Base-by-base conservation (phyloP, 2,888 invertebrate genomes). In the Anoncus sp. region DNA sequence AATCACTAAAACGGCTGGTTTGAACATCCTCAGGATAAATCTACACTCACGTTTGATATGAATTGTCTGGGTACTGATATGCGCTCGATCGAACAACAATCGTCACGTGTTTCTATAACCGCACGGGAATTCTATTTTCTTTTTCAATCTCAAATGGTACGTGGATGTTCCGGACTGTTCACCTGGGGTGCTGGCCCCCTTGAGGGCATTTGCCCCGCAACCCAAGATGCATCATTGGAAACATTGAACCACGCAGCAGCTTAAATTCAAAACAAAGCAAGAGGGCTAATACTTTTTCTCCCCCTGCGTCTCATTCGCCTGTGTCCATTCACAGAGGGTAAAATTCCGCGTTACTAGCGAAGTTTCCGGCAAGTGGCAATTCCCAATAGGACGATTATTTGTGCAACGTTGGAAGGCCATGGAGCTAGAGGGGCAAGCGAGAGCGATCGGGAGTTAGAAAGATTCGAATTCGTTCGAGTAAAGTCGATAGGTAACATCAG, bases 361-460 rank as follows among this genome's bases (percentile, higher is more conserved):
- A 87, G 75, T 88, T 88, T 85, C 82, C 51, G n/a, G 76, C 70
- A 84, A 87, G 82, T 82, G 85, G 82, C 83, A 83, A 86, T 85
- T 85, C 84, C 83, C 85, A 72, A 62, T 71, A 80, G 85, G 75
- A 80, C 85, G 82, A 87, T 88, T 87, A 87, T 84, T 86, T 81
- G 83, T 78, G 74, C 81, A 83, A 83, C 24, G 22, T 24, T 57
- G 45, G 40, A 66, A 75, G 75, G 49, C 27, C 35, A 49, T 35
- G 53, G 59, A 62, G 24, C 27, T 43, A 22, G 59, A 27, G 24
- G 18, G 20, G 24, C 9, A 66, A 47, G 49, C 45, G 45, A 45
- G 72, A 72, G 49, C 57, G 69, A 75, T 65, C 62, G 51, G 63
- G 27, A 53, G 60, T 24, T 35, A 18, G 31, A 43, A 51, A 40